phyloP scores from a whole-genome alignment of 2,797 vertebrate species.

The Vireo griseus region DNA sequence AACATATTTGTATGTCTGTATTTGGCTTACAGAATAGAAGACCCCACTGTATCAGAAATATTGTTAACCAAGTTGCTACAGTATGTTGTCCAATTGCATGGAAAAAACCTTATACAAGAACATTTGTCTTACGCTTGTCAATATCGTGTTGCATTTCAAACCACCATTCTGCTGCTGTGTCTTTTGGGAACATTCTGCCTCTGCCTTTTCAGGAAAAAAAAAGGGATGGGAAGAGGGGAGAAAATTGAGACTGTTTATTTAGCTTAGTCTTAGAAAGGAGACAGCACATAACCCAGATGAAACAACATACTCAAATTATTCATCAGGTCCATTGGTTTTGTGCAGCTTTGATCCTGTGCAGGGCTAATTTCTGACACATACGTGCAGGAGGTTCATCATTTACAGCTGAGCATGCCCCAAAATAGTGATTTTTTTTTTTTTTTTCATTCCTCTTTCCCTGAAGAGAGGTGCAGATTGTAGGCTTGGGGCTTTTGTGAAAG shows the following conservation, averaged over 20 bases:
- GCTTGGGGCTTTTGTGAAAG: background rate
- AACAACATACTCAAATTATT: background rate
- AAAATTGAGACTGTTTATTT: background rate
- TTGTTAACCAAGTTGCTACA: background rate
- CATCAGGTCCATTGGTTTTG: background rate
- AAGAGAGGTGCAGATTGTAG: background rate
- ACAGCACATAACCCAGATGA: background rate
- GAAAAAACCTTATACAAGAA: background rate
- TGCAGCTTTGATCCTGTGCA: background rate
- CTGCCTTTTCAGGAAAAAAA: background rate
- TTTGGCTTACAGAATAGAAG: background rate
- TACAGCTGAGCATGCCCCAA: background rate
- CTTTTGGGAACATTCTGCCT: background rate
- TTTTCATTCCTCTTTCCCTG: background rate
- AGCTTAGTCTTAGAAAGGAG: background rate
- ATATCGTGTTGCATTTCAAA: background rate
- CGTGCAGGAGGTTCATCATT: background rate
- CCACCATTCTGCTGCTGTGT: background rate
- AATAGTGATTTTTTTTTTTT: background rate
- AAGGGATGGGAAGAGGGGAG: background rate
- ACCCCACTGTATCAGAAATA: background rate
- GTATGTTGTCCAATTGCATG: background rate
- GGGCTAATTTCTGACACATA: background rate
- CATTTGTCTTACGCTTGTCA: background rate
- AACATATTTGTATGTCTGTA: background rate